A percentile compares a stretch with the other conserved stretches of the same genome.
Evolutionary conservation across 2,888 invertebrate genomes (phyloP).

Genomic region (Polylopha cassiicola): DNA sequence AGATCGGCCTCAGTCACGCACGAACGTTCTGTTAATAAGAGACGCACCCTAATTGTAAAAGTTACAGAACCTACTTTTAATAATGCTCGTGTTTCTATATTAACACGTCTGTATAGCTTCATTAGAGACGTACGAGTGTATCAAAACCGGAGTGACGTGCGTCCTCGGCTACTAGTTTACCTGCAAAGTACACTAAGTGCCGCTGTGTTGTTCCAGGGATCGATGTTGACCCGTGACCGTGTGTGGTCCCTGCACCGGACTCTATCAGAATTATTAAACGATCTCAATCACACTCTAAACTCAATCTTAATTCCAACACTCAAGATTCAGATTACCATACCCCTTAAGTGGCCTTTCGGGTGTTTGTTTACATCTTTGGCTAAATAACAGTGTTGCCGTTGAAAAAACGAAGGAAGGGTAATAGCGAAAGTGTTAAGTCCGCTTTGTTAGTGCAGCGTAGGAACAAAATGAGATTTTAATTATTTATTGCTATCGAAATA

Average conservation of each 20-base stretch:
- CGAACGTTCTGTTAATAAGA: background rate
- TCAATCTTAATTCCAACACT: constrained; percentile 32
- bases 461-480: constrained; percentile 45
- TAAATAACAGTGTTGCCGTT: constrained; percentile 60
- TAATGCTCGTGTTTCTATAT: constrained; percentile 9
- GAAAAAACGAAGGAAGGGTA: constrained; percentile 50
- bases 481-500: constrained; percentile 33
- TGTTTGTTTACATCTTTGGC: constrained; percentile 37
- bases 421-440: constrained; percentile 70
- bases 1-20: too few species aligned
- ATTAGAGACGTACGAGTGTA: constrained; percentile 24
- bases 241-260: constrained; percentile 63
- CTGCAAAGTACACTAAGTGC: constrained; percentile 73
- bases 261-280: constrained; percentile 29
- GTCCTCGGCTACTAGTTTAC: constrained; percentile 65
- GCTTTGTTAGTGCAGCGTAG: constrained; percentile 53
- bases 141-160: constrained; percentile 48
- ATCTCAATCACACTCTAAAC: constrained; percentile 28
- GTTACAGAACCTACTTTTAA: too few species aligned
- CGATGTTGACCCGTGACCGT: constrained; percentile 66
- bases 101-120: constrained; percentile 20
- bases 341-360: constrained; percentile 22
- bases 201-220: constrained; percentile 70
- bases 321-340: constrained; percentile 31
- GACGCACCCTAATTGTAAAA: constrained; percentile 8